Evolutionary conservation across 2,888 invertebrate genomes (phyloP), one percentile per base, ranked within the genome.

Genomic region (Zhuqinia jingwanae): DNA sequence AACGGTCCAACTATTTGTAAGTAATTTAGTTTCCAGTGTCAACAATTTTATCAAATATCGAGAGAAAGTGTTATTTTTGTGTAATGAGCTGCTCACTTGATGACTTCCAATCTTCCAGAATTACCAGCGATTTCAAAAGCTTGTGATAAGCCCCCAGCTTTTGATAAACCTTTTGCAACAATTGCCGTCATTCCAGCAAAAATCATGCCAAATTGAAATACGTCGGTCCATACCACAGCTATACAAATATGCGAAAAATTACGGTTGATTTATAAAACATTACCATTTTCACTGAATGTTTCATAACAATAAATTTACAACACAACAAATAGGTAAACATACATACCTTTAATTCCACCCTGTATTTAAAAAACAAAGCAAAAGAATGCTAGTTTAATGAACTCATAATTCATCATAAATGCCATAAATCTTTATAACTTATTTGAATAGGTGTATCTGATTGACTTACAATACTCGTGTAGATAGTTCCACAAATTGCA

Each of bases 181-280:
- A 89, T 88, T 0, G 87, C 79, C 8, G 75, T 3, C 88, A 90
- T 88, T 36, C 87, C 89, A 15, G 94, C 94, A 91, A 95, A 95
- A 95, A 96, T 96, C 15, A 96, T 93, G n/a, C 95, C 92, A 0
- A 95, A 95, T 92, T 96, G 96, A 77, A 96, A 93, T 0, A 85
- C 76, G 91, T 96, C 96, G 0, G 96, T 96, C 96, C 96, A 96
- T 10, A 96, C 96, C 0, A 96, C 96, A 3, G 96, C 96, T n/a
- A n/a, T n/a, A n/a, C n/a, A n/a, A n/a, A n/a, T n/a, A n/a, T n/a
- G n/a, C n/a, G n/a, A n/a, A n/a, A n/a, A n/a, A n/a, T n/a, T n/a
- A n/a, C n/a, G n/a, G n/a, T n/a, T n/a, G n/a, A n/a, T n/a, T n/a
- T n/a, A n/a, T n/a, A n/a, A n/a, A n/a, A n/a, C n/a, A n/a, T n/a